phyloP scores from a whole-genome alignment of 2,888 invertebrate genomes.

The Yponomeuta evonymella region DNA sequence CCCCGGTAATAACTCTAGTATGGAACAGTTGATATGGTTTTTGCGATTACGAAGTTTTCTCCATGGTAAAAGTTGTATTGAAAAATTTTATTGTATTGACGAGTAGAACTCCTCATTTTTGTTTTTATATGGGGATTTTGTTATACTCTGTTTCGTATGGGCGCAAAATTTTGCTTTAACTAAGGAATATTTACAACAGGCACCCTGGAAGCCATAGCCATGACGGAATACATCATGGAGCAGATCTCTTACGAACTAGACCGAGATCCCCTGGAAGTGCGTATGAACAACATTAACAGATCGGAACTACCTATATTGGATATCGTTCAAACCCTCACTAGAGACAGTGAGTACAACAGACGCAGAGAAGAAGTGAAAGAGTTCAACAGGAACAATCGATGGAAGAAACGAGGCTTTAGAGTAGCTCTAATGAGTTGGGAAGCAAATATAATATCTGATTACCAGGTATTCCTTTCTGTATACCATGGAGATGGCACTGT shows the following conservation, averaged over 20 bases:
- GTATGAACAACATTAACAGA: constrained; percentile 66
- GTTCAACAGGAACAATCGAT: constrained; percentile 81
- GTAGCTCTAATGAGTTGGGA: constrained; percentile 83
- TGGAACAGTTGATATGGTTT: too few species aligned
- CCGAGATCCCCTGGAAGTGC: constrained; percentile 76
- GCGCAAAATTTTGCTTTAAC: too few species aligned
- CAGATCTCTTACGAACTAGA: constrained; percentile 76
- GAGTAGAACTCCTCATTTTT: too few species aligned
- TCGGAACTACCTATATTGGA: constrained; percentile 44
- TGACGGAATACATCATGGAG: constrained; percentile 80
- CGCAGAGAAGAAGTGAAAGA: constrained; percentile 63
- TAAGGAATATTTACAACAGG: constrained; percentile 39
- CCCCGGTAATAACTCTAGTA: too few species aligned
- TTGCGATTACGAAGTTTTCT: too few species aligned
- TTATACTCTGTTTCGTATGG: too few species aligned
- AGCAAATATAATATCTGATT: constrained; percentile 67
- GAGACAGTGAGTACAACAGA: constrained; percentile 56
- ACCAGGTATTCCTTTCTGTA: constrained; percentile 78
- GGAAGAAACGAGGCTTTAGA: constrained; percentile 87
- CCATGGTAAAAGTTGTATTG: too few species aligned
- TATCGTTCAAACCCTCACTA: constrained; percentile 68
- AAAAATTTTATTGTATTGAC: too few species aligned
- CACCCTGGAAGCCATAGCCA: constrained; percentile 75
- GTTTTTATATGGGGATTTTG: too few species aligned
- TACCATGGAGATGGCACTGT: constrained; percentile 84